phyloP scores from a whole-genome alignment of 2,113 vertebrate species.

The Tragelaphus strepsiceros region DNA sequence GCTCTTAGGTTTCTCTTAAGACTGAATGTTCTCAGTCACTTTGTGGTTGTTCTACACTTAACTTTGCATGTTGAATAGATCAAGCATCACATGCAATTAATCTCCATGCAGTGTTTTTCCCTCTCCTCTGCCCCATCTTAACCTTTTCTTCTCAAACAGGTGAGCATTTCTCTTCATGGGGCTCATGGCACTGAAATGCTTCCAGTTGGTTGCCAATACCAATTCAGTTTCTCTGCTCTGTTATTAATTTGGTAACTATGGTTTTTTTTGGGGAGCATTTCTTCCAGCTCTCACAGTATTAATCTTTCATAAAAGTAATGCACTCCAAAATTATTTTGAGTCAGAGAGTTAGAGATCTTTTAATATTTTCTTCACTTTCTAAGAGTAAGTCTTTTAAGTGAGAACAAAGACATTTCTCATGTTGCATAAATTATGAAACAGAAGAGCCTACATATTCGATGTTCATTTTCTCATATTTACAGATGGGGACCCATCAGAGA shows the following conservation, averaged over 20 bases:
- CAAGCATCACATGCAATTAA: not conserved
- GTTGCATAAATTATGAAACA: not conserved
- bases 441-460: not conserved
- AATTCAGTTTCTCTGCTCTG: not conserved
- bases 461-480: not conserved
- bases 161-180: not conserved
- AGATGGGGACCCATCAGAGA: not conserved
- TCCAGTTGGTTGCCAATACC: not conserved
- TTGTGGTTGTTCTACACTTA: not conserved
- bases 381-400: not conserved
- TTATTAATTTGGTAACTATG: not conserved
- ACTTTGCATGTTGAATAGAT: not conserved
- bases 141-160: not conserved
- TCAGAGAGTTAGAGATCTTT: not conserved
- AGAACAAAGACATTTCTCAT: not conserved
- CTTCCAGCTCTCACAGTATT: not conserved
- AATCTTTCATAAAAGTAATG: not conserved
- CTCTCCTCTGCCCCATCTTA: not conserved
- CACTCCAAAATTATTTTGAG: not conserved
- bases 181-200: not conserved
- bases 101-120: not conserved
- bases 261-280: not conserved
- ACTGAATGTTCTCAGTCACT: not conserved
- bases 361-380: not conserved
- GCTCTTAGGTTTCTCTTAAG: not conserved